A percentile compares a stretch with the other conserved stretches of the same genome.
phyloP scores from a whole-genome alignment of 1,140 invertebrate genomes.

The Caerostris darwini region DNA sequence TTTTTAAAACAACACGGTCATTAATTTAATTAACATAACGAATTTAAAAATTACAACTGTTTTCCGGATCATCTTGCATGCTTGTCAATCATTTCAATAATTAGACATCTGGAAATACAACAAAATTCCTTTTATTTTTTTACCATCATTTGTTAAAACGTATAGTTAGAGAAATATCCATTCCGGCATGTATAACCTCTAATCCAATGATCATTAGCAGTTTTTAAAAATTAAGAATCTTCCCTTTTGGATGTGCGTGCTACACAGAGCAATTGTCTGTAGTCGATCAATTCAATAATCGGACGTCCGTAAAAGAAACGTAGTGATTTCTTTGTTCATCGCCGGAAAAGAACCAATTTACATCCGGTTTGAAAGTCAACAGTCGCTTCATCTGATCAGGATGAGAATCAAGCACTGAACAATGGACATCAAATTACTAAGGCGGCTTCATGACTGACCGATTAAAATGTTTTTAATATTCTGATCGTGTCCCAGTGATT shows the following conservation, averaged over 20 bases:
- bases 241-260: neutral
- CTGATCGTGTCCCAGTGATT: slow-evolving; percentile 27
- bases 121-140: too few relatives aligned
- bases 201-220: too few relatives aligned
- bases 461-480: slow-evolving; percentile 74
- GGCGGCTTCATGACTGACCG: slow-evolving; percentile 70
- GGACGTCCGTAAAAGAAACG: neutral
- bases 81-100: too few relatives aligned
- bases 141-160: too few relatives aligned
- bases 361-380: slow-evolving; percentile 66
- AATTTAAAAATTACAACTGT: too few relatives aligned
- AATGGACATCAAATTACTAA: slow-evolving; percentile 60
- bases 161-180: too few relatives aligned
- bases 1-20: too few relatives aligned
- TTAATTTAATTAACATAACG: too few relatives aligned
- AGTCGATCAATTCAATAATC: neutral
- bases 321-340: slow-evolving; percentile 50
- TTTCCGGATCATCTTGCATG: too few relatives aligned
- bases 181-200: too few relatives aligned
- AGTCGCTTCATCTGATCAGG: slow-evolving; percentile 42
- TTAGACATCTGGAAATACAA: too few relatives aligned
- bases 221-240: too few relatives aligned
- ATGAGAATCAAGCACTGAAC: slow-evolving; percentile 8
- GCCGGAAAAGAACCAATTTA: slow-evolving; percentile 41
- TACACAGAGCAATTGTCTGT: neutral